A percentile compares a stretch with the other conserved stretches of the same genome.
phyloP scores from a whole-genome alignment of 1,140 invertebrate species.

The Drosophila bipectinata region DNA sequence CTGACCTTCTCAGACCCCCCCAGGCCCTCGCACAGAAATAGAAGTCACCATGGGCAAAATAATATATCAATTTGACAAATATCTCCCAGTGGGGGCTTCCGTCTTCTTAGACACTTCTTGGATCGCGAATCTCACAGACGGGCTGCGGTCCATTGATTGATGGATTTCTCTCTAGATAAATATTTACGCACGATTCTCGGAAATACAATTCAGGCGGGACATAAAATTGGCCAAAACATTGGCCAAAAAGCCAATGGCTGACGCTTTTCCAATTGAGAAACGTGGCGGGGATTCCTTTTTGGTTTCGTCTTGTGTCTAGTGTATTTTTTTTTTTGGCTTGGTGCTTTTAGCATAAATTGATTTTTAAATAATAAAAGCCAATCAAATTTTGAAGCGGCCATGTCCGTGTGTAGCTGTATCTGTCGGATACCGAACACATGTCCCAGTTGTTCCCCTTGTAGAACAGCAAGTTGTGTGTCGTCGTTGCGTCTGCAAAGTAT shows the following conservation, averaged over 20 bases:
- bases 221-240: conserved; percentile 42
- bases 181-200: conserved; percentile 68
- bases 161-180: conserved; percentile 58
- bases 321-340: background rate
- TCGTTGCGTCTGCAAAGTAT: conserved; percentile 68
- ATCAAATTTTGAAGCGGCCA: conserved; percentile 45
- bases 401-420: conserved; percentile 24
- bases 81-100: conserved; percentile 13
- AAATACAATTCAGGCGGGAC: conserved; percentile 64
- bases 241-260: conserved; percentile 15
- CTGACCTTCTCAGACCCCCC: conserved; percentile 30
- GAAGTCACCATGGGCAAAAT: conserved; percentile 34
- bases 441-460: conserved; percentile 33
- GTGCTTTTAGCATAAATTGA: conserved; percentile 56
- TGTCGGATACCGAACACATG: conserved; percentile 48
- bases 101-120: background rate
- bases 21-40: too few species aligned
- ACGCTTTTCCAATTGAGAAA: conserved; percentile 24
- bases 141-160: conserved; percentile 53
- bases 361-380: conserved; percentile 66
- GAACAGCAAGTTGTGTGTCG: conserved; percentile 60
- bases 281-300: conserved; percentile 36
- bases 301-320: background rate
- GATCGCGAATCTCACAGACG: conserved; percentile 6
- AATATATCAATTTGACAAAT: conserved; percentile 68